Base-by-base conservation (phyloP, 2,113 vertebrate species). In the Tamias sibiricus region DNA sequence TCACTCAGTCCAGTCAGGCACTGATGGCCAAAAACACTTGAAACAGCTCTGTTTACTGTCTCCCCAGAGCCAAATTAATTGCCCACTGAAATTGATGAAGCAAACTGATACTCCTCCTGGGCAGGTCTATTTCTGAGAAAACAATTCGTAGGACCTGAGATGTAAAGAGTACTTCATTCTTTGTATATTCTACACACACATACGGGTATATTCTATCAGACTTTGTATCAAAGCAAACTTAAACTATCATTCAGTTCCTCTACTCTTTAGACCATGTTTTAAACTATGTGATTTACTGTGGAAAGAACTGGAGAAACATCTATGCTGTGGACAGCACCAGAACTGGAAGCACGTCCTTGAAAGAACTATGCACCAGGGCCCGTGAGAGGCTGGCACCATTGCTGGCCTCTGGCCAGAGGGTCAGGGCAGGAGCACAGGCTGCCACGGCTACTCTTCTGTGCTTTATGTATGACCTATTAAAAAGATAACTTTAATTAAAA, bases 401-500 rank as follows among this genome's bases (percentile, higher is more conserved):
- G 66, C 35, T 22, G 11, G 54, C 72, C 47, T 59, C 35, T 52
- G 5, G 64, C 64, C 64, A 83, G 76, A 69, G 17, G 37, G 1
- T 24, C 9, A 9, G 44, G 26, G 3, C 0, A 2, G 13, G 30
- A 24, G 35, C 24, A 54, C 2, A n/a, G 1, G 10, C 40, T 81
- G 19, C 32, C 12, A 0, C 8, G 7, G n/a, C 30, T 9, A 13
- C 9, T 68, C 12, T 8, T 32, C 47, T 52, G 28, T 6, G 12
- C 24, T 32, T 1, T 6, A 16, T 90, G 20, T 37, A 7, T 35
- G 2, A 14, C 8, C 64, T 2, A 52, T 22, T 44, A 7, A 64
- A 74, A 40, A 57, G 13, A 49, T 1, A 13, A 40, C 22, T 44
- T 59, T 82, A 82, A 1, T 13, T 3, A 59, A 7, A 64, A 26